Percentiles rank a stretch among this genome's conserved stretches.
Conservation (phyloP, 1,140 invertebrate genomes). For the Pseudomyrmex pallidus region DNA sequence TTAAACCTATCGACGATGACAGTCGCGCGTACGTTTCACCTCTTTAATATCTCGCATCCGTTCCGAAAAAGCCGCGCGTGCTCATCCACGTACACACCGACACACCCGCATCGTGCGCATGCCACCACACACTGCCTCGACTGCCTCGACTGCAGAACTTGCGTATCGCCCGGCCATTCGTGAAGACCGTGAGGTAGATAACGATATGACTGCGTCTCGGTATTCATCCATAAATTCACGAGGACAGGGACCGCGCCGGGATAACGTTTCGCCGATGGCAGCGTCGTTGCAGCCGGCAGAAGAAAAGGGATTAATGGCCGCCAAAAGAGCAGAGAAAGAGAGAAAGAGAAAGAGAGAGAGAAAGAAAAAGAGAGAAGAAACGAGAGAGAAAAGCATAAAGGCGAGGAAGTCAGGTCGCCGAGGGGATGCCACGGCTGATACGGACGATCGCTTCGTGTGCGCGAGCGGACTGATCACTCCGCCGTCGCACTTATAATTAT, state of each 20-base stretch:
- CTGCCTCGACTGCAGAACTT: conserved; percentile 21
- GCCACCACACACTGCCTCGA: conserved; percentile 25
- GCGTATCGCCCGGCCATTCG: conserved; percentile 47
- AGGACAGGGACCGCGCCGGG: conserved; percentile 33
- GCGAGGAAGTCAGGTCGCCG: conserved; percentile 23
- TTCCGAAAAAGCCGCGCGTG: conserved; percentile 34
- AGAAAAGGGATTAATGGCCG: conserved; percentile 59
- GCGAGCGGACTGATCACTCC: conserved; percentile 82
- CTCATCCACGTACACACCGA: neutral
- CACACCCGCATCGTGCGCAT: neutral
- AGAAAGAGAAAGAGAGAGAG: conserved; percentile 36
- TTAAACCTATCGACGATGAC: conserved; percentile 48
- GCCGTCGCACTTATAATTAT: conserved; percentile 84
- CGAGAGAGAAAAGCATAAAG: conserved; percentile 13
- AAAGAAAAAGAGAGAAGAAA: conserved; percentile 18
- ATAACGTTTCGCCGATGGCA: conserved; percentile 58
- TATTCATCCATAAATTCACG: conserved; percentile 55
- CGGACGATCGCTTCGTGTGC: conserved; percentile 82
- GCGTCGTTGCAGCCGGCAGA: conserved; percentile 42
- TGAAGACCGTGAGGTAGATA: conserved; percentile 61
- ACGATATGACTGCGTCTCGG: conserved; percentile 56
- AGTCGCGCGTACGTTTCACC: conserved; percentile 34
- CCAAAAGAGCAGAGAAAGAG: conserved; percentile 35
- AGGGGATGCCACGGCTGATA: conserved; percentile 74
- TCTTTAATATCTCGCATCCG: conserved; percentile 42